Conservation (phyloP, 2,113 vertebrate species). For the Phalacrocorax brasilianus region DNA sequence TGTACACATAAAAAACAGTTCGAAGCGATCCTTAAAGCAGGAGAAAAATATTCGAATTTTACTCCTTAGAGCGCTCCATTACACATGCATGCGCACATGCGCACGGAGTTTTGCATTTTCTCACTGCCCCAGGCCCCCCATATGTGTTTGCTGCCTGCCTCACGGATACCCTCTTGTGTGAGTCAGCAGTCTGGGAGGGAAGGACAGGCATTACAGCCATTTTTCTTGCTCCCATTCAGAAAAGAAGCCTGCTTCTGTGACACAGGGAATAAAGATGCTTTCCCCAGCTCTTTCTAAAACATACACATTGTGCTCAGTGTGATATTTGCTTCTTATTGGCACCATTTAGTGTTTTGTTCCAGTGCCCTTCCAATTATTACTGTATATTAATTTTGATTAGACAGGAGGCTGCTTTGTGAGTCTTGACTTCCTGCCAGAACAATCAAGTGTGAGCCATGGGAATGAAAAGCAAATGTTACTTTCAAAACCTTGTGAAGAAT, state of each 20-base stretch:
- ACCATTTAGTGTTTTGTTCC: conserved; percentile 53
- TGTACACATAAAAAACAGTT: fast-evolving
- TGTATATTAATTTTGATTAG: conserved; percentile 78
- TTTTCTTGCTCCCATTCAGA: neutral
- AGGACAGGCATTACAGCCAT: neutral
- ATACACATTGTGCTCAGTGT: neutral
- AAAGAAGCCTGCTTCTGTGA: neutral
- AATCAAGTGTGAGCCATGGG: conserved; percentile 69
- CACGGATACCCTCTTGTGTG: neutral
- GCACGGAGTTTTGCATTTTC: neutral
- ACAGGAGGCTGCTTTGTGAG: conserved; percentile 71
- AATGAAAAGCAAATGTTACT: conserved; percentile 72
- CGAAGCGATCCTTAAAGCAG: neutral
- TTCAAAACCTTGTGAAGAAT: conserved; percentile 58
- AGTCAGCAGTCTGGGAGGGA: neutral
- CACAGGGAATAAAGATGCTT: conserved; percentile 1
- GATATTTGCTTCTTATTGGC: conserved; percentile 57
- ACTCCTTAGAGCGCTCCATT: neutral
- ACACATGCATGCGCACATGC: fast-evolving
- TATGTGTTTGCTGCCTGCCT: neutral
- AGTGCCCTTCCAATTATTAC: conserved; percentile 68
- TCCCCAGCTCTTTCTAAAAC: neutral
- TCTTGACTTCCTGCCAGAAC: conserved; percentile 73
- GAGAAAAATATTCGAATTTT: neutral
- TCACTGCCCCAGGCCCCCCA: neutral